Percentiles rank a stretch among this genome's conserved stretches.
Conservation (phyloP, 1,140 invertebrate species). For the Zelostemma sp. region DNA sequence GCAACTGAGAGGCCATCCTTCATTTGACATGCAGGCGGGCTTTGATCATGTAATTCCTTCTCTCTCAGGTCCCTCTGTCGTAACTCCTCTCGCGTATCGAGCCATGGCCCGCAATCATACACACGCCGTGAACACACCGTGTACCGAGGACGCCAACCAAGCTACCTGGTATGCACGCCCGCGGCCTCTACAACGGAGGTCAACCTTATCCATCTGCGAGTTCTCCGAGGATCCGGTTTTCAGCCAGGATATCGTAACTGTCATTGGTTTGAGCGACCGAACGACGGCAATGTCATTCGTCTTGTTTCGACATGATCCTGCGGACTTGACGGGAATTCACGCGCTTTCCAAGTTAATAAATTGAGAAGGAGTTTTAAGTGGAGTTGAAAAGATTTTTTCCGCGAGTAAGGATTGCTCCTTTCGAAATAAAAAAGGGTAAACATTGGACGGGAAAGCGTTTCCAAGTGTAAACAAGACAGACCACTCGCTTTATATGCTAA, state of each 20-base stretch:
- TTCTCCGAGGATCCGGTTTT: conserved; percentile 54
- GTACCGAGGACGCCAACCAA: conserved; percentile 13
- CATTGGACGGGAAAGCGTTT: conserved; percentile 43
- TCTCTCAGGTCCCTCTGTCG: conserved; percentile 37
- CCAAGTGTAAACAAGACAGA: conserved; percentile 56
- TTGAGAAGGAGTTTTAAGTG: no score
- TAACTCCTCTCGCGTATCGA: conserved; percentile 30
- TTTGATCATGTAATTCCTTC: conserved; percentile 52
- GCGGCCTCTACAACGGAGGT: conserved; percentile 46
- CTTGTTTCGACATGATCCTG: conserved; percentile 52
- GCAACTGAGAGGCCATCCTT: conserved; percentile 45
- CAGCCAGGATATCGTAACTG: conserved; percentile 54
- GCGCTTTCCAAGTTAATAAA: no score
- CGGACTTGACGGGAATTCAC: conserved; percentile 41
- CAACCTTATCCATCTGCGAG: conserved; percentile 48
- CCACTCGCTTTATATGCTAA: conserved; percentile 61
- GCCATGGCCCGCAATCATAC: conserved; percentile 33
- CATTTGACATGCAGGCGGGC: conserved; percentile 52
- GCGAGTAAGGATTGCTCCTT: no score
- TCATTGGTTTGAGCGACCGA: conserved; percentile 46
- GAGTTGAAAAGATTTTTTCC: no score
- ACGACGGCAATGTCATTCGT: conserved; percentile 53
- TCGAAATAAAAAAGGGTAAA: conserved; percentile 40
- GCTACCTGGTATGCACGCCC: conserved; percentile 38
- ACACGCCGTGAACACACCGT: no score